A percentile compares a stretch with the other conserved stretches of the same genome.
phyloP scores from a whole-genome alignment of 2,113 vertebrate genomes.

The Herpailurus yagouaroundi region DNA sequence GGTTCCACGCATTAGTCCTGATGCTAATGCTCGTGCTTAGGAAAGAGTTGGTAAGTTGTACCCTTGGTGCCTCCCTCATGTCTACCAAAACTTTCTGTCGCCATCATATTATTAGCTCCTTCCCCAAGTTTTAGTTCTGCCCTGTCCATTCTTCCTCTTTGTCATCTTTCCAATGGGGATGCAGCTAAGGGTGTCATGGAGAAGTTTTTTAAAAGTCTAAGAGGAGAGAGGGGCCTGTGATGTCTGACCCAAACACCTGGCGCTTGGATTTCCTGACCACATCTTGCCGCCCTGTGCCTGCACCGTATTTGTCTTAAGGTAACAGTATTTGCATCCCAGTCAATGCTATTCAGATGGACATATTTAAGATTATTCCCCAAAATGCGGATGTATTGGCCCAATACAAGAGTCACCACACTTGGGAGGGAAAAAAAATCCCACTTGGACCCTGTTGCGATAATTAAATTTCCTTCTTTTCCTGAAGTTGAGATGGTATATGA shows the following conservation, averaged over 20 bases:
- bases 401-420: not conserved
- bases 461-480: not conserved
- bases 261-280: not conserved
- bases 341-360: not conserved
- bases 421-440: not conserved
- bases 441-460: not conserved
- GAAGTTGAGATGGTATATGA: not conserved
- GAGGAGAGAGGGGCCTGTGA: not conserved
- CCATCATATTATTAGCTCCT: not conserved
- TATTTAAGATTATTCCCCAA: not conserved
- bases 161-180: not conserved
- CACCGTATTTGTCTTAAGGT: not conserved
- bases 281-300: not conserved
- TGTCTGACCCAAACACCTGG: not conserved
- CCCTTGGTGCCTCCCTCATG: rapidly evolving
- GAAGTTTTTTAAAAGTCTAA: not conserved
- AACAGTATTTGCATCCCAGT: not conserved
- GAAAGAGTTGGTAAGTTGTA: not conserved
- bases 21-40: not conserved
- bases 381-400: not conserved
- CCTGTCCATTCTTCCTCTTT: not conserved
- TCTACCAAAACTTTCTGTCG: not conserved
- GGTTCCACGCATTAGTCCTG: not conserved
- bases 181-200: not conserved
- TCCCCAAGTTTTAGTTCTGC: not conserved